These are phyloP conservation scores for Urocolius indicus DNA, from an alignment of 2,113 vertebrate genomes.

Conservation along the genomic window DNA sequence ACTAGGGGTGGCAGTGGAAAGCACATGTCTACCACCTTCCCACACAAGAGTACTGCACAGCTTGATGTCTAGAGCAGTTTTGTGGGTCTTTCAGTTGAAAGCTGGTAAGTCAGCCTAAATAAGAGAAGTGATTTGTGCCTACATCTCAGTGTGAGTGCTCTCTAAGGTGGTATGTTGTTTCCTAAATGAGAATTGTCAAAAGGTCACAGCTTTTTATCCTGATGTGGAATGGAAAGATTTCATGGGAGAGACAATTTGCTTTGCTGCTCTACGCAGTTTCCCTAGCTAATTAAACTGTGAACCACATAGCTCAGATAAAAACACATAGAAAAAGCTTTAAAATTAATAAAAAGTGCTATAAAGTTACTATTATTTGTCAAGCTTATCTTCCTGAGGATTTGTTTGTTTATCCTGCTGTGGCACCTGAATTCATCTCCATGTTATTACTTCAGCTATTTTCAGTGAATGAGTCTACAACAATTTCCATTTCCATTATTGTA, in stretches of 20 bases:
- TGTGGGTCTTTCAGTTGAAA: background rate
- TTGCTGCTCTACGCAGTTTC: background rate
- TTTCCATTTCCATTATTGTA: conserved; percentile 3
- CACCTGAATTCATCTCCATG: conserved; percentile 28
- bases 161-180: background rate
- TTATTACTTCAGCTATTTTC: conserved; percentile 46
- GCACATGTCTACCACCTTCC: background rate
- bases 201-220: conserved; percentile 11
- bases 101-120: background rate
- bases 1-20: background rate
- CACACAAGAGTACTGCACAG: background rate
- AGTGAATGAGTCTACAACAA: background rate
- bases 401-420: conserved; percentile 7
- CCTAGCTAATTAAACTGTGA: conserved; percentile 35
- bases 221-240: background rate
- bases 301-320: conserved; percentile 27
- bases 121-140: background rate
- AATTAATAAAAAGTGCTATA: conserved; percentile 23
- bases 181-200: conserved; percentile 6
- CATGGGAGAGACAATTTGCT: background rate
- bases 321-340: conserved; percentile 16
- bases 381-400: conserved; percentile 43
- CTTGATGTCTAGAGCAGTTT: background rate
- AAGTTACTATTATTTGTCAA: conserved; percentile 28
- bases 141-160: conserved; percentile 17